Evolutionary conservation across 2,113 vertebrate species (phyloP).

Genomic region (Rutilus rutilus): DNA sequence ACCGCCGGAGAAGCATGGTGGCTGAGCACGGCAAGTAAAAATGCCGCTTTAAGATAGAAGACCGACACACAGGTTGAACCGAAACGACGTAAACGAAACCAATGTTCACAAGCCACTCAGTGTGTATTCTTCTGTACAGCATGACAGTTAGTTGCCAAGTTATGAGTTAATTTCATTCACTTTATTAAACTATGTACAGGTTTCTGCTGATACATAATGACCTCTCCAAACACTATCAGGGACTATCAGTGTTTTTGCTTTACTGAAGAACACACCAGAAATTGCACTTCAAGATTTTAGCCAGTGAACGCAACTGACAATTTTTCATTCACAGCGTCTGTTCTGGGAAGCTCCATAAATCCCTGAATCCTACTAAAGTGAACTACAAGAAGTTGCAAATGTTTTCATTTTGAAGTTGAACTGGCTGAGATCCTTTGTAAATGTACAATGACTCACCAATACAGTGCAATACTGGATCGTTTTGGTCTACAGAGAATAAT

Average conservation of each 20-base stretch:
- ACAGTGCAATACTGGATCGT: neutral
- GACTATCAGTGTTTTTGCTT: neutral
- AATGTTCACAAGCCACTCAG: neutral
- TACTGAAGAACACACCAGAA: neutral
- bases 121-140: neutral
- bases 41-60: slow-evolving; percentile 35
- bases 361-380: slow-evolving; percentile 2
- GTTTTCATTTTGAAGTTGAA: neutral
- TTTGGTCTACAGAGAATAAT: neutral
- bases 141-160: neutral
- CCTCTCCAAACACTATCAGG: neutral
- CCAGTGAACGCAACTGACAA: neutral
- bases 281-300: neutral
- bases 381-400: neutral
- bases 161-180: neutral
- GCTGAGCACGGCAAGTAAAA: slow-evolving; percentile 50
- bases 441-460: neutral
- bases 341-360: slow-evolving; percentile 18
- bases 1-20: slow-evolving; percentile 45
- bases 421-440: neutral
- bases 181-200: neutral
- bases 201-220: neutral
- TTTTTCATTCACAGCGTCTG: slow-evolving; percentile 14
- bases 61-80: slow-evolving; percentile 26
- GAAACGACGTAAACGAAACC: neutral